Evolutionary conservation across 2,888 invertebrate genomes (phyloP).

Genomic region (Heterodera filipjevi): DNA sequence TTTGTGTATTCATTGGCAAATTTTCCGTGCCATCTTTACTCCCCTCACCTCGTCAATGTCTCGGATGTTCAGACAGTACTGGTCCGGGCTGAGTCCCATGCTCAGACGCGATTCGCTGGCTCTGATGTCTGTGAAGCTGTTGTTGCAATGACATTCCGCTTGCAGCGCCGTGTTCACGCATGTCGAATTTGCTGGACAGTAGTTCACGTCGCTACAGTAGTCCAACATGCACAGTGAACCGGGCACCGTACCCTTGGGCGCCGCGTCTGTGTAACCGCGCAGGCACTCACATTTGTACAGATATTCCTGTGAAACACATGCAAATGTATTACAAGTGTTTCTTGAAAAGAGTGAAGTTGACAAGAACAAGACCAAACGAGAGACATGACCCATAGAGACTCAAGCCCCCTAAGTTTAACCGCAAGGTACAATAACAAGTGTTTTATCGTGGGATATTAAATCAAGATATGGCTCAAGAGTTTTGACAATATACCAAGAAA

Average conservation of each 20-base stretch:
- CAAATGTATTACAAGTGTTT: no score
- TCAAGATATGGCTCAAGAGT: no score
- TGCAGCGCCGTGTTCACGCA: conserved; percentile 88
- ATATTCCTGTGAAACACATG: conserved; percentile 47
- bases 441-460: no score
- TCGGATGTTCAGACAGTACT: conserved; percentile 54
- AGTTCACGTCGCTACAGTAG: conserved; percentile 66
- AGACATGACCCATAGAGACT: no score
- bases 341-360: no score
- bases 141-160: conserved; percentile 86
- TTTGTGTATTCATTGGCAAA: no score
- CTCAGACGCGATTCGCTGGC: conserved; percentile 51
- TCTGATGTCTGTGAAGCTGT: conserved; percentile 77
- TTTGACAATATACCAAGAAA: no score
- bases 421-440: no score
- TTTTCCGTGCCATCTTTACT: neutral
- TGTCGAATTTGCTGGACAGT: conserved; percentile 85
- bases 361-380: no score
- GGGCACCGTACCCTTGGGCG: conserved; percentile 56
- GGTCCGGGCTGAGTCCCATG: conserved; percentile 53
- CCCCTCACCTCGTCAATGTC: conserved; percentile 59
- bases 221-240: conserved; percentile 59
- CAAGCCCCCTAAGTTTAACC: no score
- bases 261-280: conserved; percentile 59
- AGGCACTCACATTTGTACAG: conserved; percentile 64